These are phyloP conservation scores for Saccopteryx bilineata DNA, from an alignment of 2,113 vertebrate species.

Conservation along the genomic window DNA sequence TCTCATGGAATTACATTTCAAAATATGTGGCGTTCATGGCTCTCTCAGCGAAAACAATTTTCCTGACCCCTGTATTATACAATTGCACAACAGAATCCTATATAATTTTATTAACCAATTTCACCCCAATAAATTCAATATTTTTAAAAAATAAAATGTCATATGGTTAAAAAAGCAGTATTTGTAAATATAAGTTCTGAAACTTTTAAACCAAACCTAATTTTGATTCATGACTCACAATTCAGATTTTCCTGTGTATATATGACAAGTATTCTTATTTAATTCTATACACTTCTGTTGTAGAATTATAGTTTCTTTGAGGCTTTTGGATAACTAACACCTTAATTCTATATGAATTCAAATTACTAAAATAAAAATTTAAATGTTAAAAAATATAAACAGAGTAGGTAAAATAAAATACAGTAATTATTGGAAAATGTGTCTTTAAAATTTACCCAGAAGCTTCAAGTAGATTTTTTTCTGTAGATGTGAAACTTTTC, in stretches of 20 bases:
- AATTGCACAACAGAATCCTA: not conserved
- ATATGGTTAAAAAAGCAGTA: not conserved
- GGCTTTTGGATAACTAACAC: constrained; percentile 19
- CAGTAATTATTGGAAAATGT: constrained; percentile 2
- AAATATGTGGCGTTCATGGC: too few species aligned
- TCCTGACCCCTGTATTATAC: too few species aligned
- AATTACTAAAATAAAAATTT: constrained; percentile 43
- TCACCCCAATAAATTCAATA: not conserved
- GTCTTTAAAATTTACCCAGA: constrained; percentile 49
- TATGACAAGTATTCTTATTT: constrained; percentile 30
- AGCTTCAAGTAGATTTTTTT: not conserved
- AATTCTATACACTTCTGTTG: not conserved
- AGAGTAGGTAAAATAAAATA: constrained; percentile 56
- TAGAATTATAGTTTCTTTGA: constrained; percentile 42
- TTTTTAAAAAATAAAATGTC: not conserved
- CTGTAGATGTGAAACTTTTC: constrained; percentile 48
- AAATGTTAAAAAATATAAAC: constrained; percentile 52
- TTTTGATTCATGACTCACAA: not conserved
- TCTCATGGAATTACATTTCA: too few species aligned
- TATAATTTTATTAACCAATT: not conserved
- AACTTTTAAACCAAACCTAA: not conserved
- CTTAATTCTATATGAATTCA: constrained; percentile 29
- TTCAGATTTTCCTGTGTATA: constrained; percentile 36
- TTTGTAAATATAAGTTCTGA: constrained; percentile 2
- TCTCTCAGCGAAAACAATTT: too few species aligned